Base-by-base conservation (phyloP, 2,113 vertebrate genomes). In the Calonectris borealis region DNA sequence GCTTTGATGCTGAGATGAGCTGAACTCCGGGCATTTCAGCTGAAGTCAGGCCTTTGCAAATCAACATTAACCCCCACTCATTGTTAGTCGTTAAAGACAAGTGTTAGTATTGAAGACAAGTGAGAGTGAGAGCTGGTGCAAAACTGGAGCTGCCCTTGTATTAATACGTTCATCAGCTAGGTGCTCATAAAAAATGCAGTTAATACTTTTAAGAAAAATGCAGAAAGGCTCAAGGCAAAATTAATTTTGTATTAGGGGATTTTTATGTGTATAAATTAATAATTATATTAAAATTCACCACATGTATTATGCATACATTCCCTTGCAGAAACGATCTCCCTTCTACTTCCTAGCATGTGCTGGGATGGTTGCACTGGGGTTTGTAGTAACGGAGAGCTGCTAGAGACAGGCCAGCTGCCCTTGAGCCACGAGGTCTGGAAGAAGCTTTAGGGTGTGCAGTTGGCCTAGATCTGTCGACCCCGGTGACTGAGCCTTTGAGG, bases 211-310 rank as follows among this genome's bases (percentile, higher is more conserved):
- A 95, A 89, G 84, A 93, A 83, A 92, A 91, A 82, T 91, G 78
- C 82, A 95, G 88, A 93, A 80, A 91, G 90, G 89, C 89, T 95
- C 83, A 91, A 70, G 64, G 95, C 54, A 73, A 91, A 96, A 95
- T 93, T 85, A 87, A 96, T 94, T 96, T 94, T 94, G 77, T 58
- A 93, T 94, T 85, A 83, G 42, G 51, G 38, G 78, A 83, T 88
- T 94, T 96, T 95, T 77, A 69, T 60, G 51, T 66, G 32, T 72
- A 90, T 95, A 60, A 94, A 97, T 96, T 90, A 95, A 84, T 91
- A 78, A 96, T 86, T 62, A 44, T 31, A 83, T 87, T 90, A 95
- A 95, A 95, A 94, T 83, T 83, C 60, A 11, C n/a, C 25, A 17
- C 78, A 85, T 90, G 48, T 24, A 90, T 97, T 95, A 95, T 86